Percentiles rank a stretch among this genome's conserved stretches.
Evolutionary conservation across 2,113 vertebrate genomes (phyloP).

Genomic region (Trichomycterus rosablanca): DNA sequence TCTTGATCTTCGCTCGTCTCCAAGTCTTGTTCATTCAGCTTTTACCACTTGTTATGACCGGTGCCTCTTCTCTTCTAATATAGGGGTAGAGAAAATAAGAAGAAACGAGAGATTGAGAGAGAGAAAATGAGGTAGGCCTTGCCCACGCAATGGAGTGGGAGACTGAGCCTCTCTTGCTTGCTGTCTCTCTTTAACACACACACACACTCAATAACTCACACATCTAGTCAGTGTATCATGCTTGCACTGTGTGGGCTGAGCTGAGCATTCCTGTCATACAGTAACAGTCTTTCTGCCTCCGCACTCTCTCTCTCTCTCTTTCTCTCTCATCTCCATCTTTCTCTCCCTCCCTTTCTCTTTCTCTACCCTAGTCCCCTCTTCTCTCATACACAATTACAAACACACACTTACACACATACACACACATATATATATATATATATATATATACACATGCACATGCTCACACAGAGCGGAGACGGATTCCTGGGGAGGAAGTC

Average conservation of each 20-base stretch:
- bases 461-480: slow-evolving; percentile 33
- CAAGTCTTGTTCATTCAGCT: slow-evolving; percentile 33
- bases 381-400: neutral
- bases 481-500: slow-evolving; percentile 38
- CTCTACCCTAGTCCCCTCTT: neutral
- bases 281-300: slow-evolving; percentile 47
- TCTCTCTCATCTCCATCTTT: slow-evolving; percentile 21
- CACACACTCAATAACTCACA: slow-evolving; percentile 38
- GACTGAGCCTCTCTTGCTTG: slow-evolving; percentile 41
- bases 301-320: slow-evolving; percentile 37
- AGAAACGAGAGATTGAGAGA: slow-evolving; percentile 21
- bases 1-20: neutral
- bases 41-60: slow-evolving; percentile 31
- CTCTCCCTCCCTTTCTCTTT: slow-evolving; percentile 6
- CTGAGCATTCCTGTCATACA: slow-evolving; percentile 52
- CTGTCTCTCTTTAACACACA: slow-evolving; percentile 31
- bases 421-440: slow-evolving; percentile 13
- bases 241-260: slow-evolving; percentile 53
- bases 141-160: slow-evolving; percentile 52
- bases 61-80: slow-evolving; percentile 35
- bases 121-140: slow-evolving; percentile 42
- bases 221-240: slow-evolving; percentile 52
- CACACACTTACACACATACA: slow-evolving; percentile 12
- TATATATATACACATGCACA: slow-evolving; percentile 27
- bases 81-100: slow-evolving; percentile 36